These are phyloP conservation scores for Drosophila cognata DNA, from an alignment of 2,888 invertebrate genomes.

Conservation along the genomic window DNA sequence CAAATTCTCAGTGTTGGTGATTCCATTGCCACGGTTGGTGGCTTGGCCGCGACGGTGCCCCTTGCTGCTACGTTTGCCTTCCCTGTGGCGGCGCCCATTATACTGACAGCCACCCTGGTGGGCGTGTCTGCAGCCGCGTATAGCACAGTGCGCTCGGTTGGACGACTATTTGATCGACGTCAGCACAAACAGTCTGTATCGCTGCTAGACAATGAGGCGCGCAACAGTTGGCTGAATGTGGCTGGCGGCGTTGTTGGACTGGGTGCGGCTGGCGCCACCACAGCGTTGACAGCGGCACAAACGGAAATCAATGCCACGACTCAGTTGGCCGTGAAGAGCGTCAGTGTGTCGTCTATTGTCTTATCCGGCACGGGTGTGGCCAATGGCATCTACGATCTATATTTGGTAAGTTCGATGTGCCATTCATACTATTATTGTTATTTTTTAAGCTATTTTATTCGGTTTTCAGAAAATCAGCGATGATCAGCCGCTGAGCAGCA, in stretches of 20 bases:
- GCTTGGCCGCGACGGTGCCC: conserved; percentile 63
- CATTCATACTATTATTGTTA: too few species aligned
- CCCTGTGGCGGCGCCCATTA: conserved; percentile 59
- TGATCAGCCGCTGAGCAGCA: conserved; percentile 61
- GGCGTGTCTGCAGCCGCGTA: conserved; percentile 67
- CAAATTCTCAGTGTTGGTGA: conserved; percentile 66
- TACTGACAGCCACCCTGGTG: conserved; percentile 62
- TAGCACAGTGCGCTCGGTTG: conserved; percentile 66
- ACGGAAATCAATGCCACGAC: conserved; percentile 62
- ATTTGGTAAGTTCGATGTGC: conserved; percentile 47
- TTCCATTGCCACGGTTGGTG: conserved; percentile 69
- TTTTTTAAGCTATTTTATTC: background rate
- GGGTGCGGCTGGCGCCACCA: conserved; percentile 71
- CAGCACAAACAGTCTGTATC: conserved; percentile 73
- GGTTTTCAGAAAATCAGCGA: conserved; percentile 65
- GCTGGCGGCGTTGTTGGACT: conserved; percentile 73
- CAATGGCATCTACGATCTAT: conserved; percentile 72
- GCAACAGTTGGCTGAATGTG: conserved; percentile 76
- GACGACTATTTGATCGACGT: conserved; percentile 61
- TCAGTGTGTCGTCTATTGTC: conserved; percentile 77
- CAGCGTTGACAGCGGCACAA: conserved; percentile 45
- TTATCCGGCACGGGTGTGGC: conserved; percentile 77
- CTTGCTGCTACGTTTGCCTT: conserved; percentile 58
- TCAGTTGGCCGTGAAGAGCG: conserved; percentile 71
- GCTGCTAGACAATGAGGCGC: conserved; percentile 66